Conservation (phyloP, 1,140 invertebrate species). For the Lutraria rhynchaena region DNA sequence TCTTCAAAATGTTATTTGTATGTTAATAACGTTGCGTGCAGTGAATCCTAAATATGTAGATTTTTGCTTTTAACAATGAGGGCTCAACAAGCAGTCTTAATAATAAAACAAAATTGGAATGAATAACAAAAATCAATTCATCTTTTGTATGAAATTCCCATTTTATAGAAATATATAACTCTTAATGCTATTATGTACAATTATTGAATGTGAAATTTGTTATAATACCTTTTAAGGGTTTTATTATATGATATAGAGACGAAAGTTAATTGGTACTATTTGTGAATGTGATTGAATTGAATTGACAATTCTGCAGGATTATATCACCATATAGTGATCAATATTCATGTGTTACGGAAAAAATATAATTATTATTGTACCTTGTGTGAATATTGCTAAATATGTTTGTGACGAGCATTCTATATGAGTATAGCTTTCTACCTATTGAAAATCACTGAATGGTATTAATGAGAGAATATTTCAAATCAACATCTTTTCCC, state of each 20-base stretch:
- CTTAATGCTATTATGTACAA: conserved; percentile 54
- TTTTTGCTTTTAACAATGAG: conserved; percentile 33
- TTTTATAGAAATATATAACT: conserved; percentile 44
- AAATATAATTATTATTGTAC: conserved; percentile 36
- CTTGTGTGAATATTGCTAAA: conserved; percentile 20
- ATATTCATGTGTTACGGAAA: conserved; percentile 42
- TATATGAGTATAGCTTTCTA: too few relatives aligned
- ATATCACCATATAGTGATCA: conserved; percentile 15
- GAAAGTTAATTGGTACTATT: conserved; percentile 50
- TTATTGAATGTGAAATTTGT: conserved; percentile 55
- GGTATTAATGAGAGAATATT: too few relatives aligned
- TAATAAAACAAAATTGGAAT: conserved; percentile 54
- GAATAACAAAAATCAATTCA: conserved; percentile 61
- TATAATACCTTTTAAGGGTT: conserved; percentile 26
- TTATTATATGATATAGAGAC: conserved; percentile 26
- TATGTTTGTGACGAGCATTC: not conserved
- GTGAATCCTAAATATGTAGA: conserved; percentile 48
- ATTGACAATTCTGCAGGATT: conserved; percentile 32
- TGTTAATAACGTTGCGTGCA: conserved; percentile 42
- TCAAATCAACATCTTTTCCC: too few relatives aligned
- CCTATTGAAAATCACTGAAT: too few relatives aligned
- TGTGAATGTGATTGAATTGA: not conserved
- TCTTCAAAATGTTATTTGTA: conserved; percentile 55
- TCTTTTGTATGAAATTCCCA: conserved; percentile 30
- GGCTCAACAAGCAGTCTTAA: conserved; percentile 41